phyloP scores from a whole-genome alignment of 2,113 vertebrate genomes.

The Calidris pygmaea region DNA sequence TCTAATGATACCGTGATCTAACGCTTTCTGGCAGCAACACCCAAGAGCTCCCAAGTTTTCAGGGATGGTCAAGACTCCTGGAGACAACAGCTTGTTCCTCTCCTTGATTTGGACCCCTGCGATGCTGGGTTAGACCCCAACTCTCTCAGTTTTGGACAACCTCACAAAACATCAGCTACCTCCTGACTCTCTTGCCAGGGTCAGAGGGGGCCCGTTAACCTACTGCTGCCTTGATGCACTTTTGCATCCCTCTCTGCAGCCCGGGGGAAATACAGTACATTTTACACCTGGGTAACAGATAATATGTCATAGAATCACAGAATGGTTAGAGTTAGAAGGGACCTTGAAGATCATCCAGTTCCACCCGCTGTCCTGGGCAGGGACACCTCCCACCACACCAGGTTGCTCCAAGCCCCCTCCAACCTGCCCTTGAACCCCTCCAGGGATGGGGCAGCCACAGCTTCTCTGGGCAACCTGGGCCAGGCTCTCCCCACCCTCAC shows the following conservation, averaged over 20 bases:
- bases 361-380: not conserved
- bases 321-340: not conserved
- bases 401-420: not conserved
- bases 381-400: not conserved
- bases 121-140: not conserved
- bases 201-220: not conserved
- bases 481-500: too few species aligned
- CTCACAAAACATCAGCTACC: not conserved
- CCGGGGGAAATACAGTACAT: not conserved
- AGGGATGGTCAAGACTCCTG: not conserved
- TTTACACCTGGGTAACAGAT: not conserved
- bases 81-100: not conserved
- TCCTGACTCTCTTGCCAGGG: not conserved
- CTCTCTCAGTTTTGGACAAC: not conserved
- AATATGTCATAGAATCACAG: not conserved
- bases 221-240: not conserved
- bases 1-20: accelerated
- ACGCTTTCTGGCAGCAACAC: not conserved
- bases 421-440: not conserved
- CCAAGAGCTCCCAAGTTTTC: not conserved
- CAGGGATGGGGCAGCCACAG: not conserved
- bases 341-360: not conserved
- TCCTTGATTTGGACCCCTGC: not conserved
- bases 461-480: too few species aligned
- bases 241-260: not conserved